Conservation (phyloP, 2,113 vertebrate species). For the Ia io region DNA sequence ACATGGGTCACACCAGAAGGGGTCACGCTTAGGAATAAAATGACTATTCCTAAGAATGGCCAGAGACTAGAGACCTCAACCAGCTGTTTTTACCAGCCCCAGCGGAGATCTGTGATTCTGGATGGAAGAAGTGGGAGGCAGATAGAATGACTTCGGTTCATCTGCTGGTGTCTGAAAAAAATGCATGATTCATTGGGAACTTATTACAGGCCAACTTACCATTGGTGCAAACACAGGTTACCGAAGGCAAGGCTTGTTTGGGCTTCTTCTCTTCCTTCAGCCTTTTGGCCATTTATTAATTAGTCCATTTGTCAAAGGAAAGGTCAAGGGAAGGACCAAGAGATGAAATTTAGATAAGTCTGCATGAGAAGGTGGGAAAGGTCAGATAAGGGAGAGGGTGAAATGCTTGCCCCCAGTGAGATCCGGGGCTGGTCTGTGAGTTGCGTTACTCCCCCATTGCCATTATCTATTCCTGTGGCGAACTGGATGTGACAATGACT, state of each 20-base stretch:
- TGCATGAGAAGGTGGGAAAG: not conserved
- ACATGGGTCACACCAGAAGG: constrained; percentile 85
- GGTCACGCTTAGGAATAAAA: constrained; percentile 91
- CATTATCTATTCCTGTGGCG: not conserved
- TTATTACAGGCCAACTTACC: constrained; percentile 51
- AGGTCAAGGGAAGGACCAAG: constrained; percentile 9
- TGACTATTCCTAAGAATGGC: constrained; percentile 98
- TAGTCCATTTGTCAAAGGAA: constrained; percentile 16
- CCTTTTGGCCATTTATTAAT: constrained; percentile 40
- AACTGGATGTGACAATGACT: constrained; percentile 58
- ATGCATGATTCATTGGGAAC: constrained; percentile 14
- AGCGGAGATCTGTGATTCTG: constrained; percentile 96
- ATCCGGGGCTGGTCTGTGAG: not conserved
- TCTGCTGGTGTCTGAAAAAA: constrained; percentile 29
- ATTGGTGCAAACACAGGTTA: constrained; percentile 17
- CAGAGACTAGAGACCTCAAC: constrained; percentile 98
- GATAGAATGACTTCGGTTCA: constrained; percentile 87
- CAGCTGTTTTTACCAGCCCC: constrained; percentile 99
- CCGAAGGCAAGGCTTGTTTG: constrained; percentile 1
- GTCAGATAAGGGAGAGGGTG: not conserved
- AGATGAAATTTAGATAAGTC: constrained; percentile 27
- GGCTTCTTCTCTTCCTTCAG: constrained; percentile 11
- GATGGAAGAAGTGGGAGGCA: constrained; percentile 95
- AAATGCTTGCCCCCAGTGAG: not conserved
- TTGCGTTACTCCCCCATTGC: not conserved